phyloP scores from a whole-genome alignment of 2,888 invertebrate genomes.

The Thymelicus lineola region DNA sequence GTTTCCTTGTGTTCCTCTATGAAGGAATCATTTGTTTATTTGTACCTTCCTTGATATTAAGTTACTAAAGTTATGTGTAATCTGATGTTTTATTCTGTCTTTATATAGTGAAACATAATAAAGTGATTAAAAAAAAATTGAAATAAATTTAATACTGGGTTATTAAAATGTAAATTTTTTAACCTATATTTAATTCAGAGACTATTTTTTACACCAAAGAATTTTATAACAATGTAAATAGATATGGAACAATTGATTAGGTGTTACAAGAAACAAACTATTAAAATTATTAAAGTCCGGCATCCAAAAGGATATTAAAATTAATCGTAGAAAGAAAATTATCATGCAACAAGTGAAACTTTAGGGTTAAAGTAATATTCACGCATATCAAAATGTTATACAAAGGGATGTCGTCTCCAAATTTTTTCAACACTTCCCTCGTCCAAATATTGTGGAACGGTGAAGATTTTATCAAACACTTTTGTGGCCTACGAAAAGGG shows the following conservation, averaged over 20 bases:
- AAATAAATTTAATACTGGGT: too few relatives aligned
- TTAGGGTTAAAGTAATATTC: constrained; percentile 35
- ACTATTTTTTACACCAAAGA: too few relatives aligned
- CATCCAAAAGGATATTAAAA: neutral
- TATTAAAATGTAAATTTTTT: too few relatives aligned
- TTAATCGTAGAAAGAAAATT: neutral
- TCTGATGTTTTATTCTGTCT: too few relatives aligned
- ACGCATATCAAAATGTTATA: constrained; percentile 41
- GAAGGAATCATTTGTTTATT: neutral
- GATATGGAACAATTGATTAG: too few relatives aligned
- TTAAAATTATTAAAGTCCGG: neutral
- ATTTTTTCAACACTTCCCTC: constrained; percentile 58
- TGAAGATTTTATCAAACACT: constrained; percentile 41
- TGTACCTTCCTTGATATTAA: neutral
- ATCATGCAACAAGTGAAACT: constrained; percentile 20
- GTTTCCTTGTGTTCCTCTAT: neutral
- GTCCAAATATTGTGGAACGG: constrained; percentile 51
- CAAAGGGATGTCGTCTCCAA: constrained; percentile 44
- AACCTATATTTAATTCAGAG: too few relatives aligned
- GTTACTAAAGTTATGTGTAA: neutral
- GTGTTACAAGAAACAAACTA: too few relatives aligned
- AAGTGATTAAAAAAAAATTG: too few relatives aligned
- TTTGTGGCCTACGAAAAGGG: constrained; percentile 41
- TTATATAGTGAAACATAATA: neutral
- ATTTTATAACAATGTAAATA: too few relatives aligned